Conservation (phyloP, 2,888 invertebrate species). For the Diploptera punctata region DNA sequence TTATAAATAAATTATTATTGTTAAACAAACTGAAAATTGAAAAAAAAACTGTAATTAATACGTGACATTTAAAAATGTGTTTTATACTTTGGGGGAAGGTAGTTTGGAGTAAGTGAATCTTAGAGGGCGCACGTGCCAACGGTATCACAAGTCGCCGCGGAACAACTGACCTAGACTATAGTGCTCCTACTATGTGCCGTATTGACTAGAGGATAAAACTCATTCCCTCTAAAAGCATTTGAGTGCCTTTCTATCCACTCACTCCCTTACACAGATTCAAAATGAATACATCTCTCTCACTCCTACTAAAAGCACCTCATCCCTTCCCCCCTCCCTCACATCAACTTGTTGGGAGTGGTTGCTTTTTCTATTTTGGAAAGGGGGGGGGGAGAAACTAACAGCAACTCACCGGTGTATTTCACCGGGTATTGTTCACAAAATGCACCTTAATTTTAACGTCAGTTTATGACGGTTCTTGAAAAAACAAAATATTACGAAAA, state of each 20-base stretch:
- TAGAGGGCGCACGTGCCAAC: too few species aligned
- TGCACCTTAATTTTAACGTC: slow-evolving; percentile 19
- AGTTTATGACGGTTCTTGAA: slow-evolving; percentile 6
- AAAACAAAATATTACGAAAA: background rate
- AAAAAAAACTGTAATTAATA: too few species aligned
- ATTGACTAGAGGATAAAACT: slow-evolving; percentile 52
- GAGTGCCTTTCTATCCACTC: slow-evolving; percentile 48
- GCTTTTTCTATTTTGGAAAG: slow-evolving; percentile 25
- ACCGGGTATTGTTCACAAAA: slow-evolving; percentile 22
- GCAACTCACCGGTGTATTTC: slow-evolving; percentile 4
- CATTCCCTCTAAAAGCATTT: slow-evolving; percentile 56
- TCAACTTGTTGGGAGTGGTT: slow-evolving; percentile 38
- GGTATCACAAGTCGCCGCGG: background rate
- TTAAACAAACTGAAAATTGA: too few species aligned
- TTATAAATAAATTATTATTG: too few species aligned
- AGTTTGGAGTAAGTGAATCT: too few species aligned
- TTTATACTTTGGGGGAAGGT: too few species aligned
- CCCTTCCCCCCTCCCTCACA: slow-evolving; percentile 7
- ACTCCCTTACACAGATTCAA: slow-evolving; percentile 42
- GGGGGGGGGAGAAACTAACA: background rate
- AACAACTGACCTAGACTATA: slow-evolving; percentile 26
- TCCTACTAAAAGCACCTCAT: slow-evolving; percentile 39
- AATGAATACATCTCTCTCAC: slow-evolving; percentile 42
- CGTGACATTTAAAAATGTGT: too few species aligned
- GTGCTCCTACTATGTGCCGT: slow-evolving; percentile 41